Conservation (phyloP, 1,140 invertebrate species). For the Amphibalanus amphitrite region DNA sequence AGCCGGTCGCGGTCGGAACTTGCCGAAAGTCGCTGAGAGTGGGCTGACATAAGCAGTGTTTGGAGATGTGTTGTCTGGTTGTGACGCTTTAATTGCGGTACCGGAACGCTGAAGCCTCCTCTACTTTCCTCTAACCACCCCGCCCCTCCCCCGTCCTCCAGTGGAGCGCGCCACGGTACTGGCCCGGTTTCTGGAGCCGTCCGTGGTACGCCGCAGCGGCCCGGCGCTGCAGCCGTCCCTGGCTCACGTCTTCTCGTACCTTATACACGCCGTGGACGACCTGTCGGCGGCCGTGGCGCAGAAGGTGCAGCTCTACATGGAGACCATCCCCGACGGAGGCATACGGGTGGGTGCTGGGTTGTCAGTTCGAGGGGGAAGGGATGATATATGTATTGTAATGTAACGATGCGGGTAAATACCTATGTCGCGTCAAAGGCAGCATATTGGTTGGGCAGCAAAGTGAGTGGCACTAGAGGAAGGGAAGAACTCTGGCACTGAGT, state of each 20-base stretch:
- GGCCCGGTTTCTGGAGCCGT: slow-evolving; percentile 78
- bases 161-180: slow-evolving; percentile 85
- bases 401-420: slow-evolving; percentile 10
- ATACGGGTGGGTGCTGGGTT: slow-evolving; percentile 20
- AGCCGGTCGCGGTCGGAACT: too few species aligned
- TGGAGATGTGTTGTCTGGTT: too few species aligned
- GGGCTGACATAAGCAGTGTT: too few species aligned
- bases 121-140: too few species aligned
- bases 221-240: slow-evolving; percentile 74
- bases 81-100: too few species aligned
- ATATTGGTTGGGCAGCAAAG: too few species aligned
- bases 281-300: slow-evolving; percentile 86
- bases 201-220: slow-evolving; percentile 57
- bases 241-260: slow-evolving; percentile 90
- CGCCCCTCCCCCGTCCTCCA: slow-evolving; percentile 19
- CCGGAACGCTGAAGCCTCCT: too few species aligned
- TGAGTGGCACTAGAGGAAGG: too few species aligned
- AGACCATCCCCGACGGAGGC: slow-evolving; percentile 72
- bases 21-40: too few species aligned
- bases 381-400: neutral
- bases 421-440: neutral
- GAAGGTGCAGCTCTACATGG: slow-evolving; percentile 75
- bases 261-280: slow-evolving; percentile 92
- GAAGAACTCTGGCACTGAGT: slow-evolving; percentile 25
- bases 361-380: too few species aligned